Percentiles rank a stretch among this genome's conserved stretches.
Conservation (phyloP, 2,113 vertebrate species). For the Vulpes lagopus region DNA sequence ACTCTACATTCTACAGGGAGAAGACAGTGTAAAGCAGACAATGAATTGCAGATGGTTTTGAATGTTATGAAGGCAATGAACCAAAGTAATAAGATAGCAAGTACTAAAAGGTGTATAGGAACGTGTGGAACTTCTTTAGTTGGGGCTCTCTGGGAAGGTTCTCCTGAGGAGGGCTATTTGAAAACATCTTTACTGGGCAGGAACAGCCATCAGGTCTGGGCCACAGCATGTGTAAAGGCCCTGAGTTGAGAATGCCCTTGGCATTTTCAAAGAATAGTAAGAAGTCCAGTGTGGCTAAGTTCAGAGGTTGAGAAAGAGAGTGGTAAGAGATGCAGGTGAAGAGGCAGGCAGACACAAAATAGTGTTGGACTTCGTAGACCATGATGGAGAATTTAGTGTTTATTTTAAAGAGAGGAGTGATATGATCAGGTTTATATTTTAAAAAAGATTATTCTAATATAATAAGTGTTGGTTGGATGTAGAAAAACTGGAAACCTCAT, state of each 20-base stretch:
- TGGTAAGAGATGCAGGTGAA: neutral
- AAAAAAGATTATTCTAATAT: conserved; percentile 3
- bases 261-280: neutral
- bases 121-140: neutral
- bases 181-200: neutral
- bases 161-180: neutral
- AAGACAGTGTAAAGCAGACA: neutral
- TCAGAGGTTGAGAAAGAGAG: neutral
- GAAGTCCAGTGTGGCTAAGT: neutral
- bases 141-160: neutral
- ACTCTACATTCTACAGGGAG: neutral
- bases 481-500: neutral
- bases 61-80: neutral
- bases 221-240: neutral
- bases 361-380: neutral
- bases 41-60: neutral
- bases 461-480: neutral
- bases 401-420: neutral
- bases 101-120: no score
- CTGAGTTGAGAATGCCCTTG: neutral
- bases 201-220: neutral
- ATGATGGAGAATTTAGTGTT: neutral
- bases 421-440: neutral
- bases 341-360: neutral
- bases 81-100: neutral